phyloP scores from a whole-genome alignment of 2,113 vertebrate species.

The Tamias sibiricus region DNA sequence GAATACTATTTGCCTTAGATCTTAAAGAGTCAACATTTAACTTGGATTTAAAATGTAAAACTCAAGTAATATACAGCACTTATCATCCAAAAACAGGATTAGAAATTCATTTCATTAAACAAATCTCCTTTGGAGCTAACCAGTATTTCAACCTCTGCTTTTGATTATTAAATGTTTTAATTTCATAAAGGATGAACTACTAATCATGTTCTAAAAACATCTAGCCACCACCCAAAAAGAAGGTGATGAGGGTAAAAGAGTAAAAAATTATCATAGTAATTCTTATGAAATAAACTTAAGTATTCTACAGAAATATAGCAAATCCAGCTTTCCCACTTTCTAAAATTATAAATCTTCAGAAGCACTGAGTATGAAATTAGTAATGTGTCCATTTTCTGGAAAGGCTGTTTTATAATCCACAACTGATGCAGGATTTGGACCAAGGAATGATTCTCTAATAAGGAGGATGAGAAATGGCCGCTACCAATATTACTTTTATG shows the following conservation, averaged over 20 bases:
- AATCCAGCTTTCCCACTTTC: background rate
- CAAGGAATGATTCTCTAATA: background rate
- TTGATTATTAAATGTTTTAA: background rate
- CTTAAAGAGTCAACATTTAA: background rate
- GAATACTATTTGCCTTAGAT: background rate
- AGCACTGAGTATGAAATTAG: background rate
- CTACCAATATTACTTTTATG: background rate
- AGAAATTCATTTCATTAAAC: background rate
- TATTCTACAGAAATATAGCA: background rate
- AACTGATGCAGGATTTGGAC: background rate
- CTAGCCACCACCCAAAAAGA: background rate
- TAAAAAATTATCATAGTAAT: background rate
- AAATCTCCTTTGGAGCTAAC: background rate
- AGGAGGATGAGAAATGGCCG: background rate
- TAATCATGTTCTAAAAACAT: background rate
- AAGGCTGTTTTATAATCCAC: background rate
- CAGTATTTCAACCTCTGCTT: background rate
- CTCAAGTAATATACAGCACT: background rate
- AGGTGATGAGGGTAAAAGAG: background rate
- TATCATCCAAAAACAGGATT: background rate
- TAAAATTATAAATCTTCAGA: background rate
- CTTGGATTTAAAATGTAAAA: background rate
- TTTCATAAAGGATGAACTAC: background rate
- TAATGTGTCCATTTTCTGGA: background rate
- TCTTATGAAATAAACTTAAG: background rate